These are phyloP conservation scores for Serripes groenlandicus DNA, from an alignment of 2,888 invertebrate species.

Conservation along the genomic window DNA sequence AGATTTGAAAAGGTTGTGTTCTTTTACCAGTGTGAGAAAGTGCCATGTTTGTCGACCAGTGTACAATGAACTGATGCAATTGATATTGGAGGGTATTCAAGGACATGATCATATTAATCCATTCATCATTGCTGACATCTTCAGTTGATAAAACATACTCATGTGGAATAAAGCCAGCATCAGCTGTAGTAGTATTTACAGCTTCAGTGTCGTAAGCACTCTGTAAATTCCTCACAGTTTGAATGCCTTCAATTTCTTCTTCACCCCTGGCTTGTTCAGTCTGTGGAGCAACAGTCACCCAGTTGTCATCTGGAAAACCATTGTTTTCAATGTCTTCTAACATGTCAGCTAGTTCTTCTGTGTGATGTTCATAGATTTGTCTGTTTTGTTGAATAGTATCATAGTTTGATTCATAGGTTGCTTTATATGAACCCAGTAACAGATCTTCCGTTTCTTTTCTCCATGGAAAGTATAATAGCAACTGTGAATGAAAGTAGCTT, in stretches of 20 bases:
- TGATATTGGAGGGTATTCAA: constrained; percentile 52
- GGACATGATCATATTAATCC: constrained; percentile 45
- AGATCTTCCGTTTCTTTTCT: constrained; percentile 48
- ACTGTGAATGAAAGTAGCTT: constrained; percentile 47
- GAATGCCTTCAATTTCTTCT: constrained; percentile 35
- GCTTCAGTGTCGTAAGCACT: constrained; percentile 14
- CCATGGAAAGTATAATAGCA: constrained; percentile 61
- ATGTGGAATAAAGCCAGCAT: constrained; percentile 33
- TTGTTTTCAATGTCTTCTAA: constrained; percentile 47
- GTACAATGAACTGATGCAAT: constrained; percentile 58
- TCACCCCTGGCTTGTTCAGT: constrained; percentile 49
- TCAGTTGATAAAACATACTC: constrained; percentile 40
- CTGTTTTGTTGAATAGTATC: constrained; percentile 35
- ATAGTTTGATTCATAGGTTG: constrained; percentile 17
- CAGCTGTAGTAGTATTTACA: not conserved
- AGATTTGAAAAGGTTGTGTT: constrained; percentile 60
- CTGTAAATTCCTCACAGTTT: too few species aligned
- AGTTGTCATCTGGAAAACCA: constrained; percentile 53
- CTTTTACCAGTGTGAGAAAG: constrained; percentile 42
- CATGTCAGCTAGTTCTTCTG: constrained; percentile 40
- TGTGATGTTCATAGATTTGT: constrained; percentile 33
- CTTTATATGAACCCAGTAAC: constrained; percentile 28
- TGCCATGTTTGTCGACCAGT: constrained; percentile 56
- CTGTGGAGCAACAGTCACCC: constrained; percentile 54
- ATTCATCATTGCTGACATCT: constrained; percentile 43